phyloP scores from a whole-genome alignment of 2,797 vertebrate species.

The Rhabdomys pumilio region DNA sequence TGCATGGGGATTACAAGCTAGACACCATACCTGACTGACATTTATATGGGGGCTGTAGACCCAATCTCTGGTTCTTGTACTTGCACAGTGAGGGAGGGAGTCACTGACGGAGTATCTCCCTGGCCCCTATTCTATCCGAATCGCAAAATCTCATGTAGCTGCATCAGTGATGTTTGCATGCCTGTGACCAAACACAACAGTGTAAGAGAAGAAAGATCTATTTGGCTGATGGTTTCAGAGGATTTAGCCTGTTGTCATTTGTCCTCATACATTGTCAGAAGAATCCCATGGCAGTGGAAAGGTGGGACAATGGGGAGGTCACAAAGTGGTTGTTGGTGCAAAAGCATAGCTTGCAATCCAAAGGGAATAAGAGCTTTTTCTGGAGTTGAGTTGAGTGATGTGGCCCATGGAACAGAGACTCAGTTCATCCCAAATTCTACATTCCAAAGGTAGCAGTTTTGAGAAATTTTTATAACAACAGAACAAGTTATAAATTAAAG shows the following conservation, averaged over 20 bases:
- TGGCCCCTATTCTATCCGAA: too few relatives aligned
- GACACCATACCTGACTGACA: not conserved
- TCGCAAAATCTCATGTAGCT: too few relatives aligned
- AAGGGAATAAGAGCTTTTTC: not conserved
- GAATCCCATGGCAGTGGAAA: not conserved
- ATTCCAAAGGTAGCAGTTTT: not conserved
- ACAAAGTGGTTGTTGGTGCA: not conserved
- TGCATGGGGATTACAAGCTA: too few relatives aligned
- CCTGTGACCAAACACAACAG: not conserved
- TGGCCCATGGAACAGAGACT: not conserved
- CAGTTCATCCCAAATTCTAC: not conserved
- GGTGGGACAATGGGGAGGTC: not conserved
- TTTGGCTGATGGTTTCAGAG: not conserved
- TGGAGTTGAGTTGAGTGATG: not conserved
- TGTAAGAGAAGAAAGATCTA: not conserved
- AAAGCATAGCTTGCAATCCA: not conserved
- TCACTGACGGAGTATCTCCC: not conserved
- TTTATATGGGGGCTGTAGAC: too few relatives aligned
- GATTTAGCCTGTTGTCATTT: not conserved
- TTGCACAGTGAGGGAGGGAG: not conserved
- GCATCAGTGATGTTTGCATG: not conserved
- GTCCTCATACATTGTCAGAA: not conserved
- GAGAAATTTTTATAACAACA: not conserved
- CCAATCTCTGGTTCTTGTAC: not conserved
- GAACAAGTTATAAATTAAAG: not conserved